Conservation (phyloP, 2,797 vertebrate species). For the Phylloscopus collybita region DNA sequence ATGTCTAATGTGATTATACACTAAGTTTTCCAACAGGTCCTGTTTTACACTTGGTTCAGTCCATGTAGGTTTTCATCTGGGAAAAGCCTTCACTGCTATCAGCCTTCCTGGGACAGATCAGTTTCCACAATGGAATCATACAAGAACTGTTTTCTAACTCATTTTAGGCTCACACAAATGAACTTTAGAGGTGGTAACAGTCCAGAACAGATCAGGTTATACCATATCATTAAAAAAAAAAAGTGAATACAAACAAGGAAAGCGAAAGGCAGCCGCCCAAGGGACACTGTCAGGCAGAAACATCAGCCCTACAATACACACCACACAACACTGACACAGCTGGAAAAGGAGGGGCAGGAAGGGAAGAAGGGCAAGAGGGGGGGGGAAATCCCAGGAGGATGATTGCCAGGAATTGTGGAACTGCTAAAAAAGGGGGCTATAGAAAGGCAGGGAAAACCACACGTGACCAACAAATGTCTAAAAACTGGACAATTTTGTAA, state of each 20-base stretch:
- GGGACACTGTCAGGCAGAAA: background rate
- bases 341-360: background rate
- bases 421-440: background rate
- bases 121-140: slow-evolving; percentile 16
- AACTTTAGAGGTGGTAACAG: slow-evolving; percentile 10
- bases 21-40: slow-evolving; percentile 18
- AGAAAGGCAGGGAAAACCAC: background rate
- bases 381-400: background rate
- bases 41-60: slow-evolving; percentile 26
- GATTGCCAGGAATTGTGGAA: background rate
- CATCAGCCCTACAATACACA: background rate
- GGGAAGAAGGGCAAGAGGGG: background rate
- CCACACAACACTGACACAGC: slow-evolving; percentile 1
- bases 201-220: slow-evolving; percentile 19
- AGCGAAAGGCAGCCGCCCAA: background rate
- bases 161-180: slow-evolving; percentile 24
- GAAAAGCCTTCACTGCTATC: background rate
- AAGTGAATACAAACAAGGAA: background rate
- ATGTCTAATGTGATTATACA: slow-evolving; percentile 42
- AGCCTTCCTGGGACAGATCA: background rate
- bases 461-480: background rate
- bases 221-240: background rate
- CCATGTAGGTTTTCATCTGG: background rate
- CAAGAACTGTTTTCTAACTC: background rate
- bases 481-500: background rate